phyloP scores from a whole-genome alignment of 2,888 invertebrate species.

The Lutraria lutraria region DNA sequence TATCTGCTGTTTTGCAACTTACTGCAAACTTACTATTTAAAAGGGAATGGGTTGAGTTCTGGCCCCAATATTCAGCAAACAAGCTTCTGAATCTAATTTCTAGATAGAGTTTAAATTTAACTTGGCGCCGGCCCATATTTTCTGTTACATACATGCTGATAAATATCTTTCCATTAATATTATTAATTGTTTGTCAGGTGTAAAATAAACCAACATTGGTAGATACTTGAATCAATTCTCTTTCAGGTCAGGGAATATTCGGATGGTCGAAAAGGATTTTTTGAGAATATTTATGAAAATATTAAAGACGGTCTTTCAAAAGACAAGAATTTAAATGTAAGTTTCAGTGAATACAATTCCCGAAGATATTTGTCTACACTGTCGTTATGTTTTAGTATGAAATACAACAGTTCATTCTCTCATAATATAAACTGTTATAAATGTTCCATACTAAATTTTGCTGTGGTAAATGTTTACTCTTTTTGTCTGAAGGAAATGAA shows the following conservation, averaged over 20 bases:
- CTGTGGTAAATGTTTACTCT: neutral
- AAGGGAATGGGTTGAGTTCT: no score
- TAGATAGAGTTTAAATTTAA: neutral
- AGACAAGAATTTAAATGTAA: slow-evolving; percentile 97
- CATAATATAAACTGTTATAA: neutral
- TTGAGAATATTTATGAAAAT: slow-evolving; percentile 95
- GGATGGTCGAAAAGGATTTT: slow-evolving; percentile 88
- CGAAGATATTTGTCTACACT: neutral
- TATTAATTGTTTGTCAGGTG: neutral
- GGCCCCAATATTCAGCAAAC: no score
- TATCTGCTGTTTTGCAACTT: no score
- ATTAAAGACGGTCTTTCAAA: slow-evolving; percentile 97
- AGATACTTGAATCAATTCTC: neutral
- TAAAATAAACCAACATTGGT: neutral
- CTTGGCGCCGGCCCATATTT: neutral
- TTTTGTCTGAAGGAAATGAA: neutral
- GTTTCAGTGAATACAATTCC: slow-evolving; percentile 6
- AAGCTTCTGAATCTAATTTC: no score
- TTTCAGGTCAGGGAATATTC: slow-evolving; percentile 79
- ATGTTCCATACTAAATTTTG: neutral
- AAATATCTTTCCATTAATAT: neutral
- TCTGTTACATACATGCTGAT: neutral
- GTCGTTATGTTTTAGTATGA: neutral
- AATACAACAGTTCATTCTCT: neutral
- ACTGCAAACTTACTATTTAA: no score